Evolutionary conservation across 2,888 invertebrate genomes (phyloP), one percentile per base, ranked within the genome.

Genomic region (Caenorhabditis zanzibari): DNA sequence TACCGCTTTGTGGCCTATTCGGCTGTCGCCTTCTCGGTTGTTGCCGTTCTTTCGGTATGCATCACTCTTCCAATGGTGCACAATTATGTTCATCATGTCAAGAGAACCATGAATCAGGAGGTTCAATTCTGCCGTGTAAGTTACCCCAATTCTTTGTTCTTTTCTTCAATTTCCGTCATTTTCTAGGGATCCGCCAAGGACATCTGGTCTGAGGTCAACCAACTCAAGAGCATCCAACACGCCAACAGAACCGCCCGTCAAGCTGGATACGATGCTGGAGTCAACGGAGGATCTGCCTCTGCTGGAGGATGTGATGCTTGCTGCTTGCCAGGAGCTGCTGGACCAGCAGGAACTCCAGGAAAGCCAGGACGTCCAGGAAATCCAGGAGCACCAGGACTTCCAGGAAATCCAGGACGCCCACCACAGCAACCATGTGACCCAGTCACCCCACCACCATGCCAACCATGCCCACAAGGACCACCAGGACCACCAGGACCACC

Each of bases 391-490:
- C 84, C 86, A 77, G 89, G 89, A 86, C 82, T 81, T 49, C 82
- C 89, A 73, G 84, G 89, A 83, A 89, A 88, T 82, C 88, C 88
- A 49, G 88, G 89, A 68, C 72, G 84, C 41, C 89, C 89, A 76
- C 89, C 88, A 61, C 87, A 87, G 86, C 88, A 88, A 77, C 88
- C 90, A 73, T 90, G 90, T 81, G 89, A 90, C 80, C 89, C 89
- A 54, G 74, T 89, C 87, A 89, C 89, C 64, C 89, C 89, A 76
- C 88, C 88, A 72, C 88, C 88, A 75, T 88, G 89, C 89, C 88
- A 89, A 77, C 90, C 88, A 58, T 89, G 89, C 87, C 88, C 87
- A 56, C 83, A 84, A 81, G 88, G 86, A 85, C 86, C 86, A 71
- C 76, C 88, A 26, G 86, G 86, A 85, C 87, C 87, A 66, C 86